Evolutionary conservation across 1,140 invertebrate species (phyloP).

Genomic region (Lucilia sericata): DNA sequence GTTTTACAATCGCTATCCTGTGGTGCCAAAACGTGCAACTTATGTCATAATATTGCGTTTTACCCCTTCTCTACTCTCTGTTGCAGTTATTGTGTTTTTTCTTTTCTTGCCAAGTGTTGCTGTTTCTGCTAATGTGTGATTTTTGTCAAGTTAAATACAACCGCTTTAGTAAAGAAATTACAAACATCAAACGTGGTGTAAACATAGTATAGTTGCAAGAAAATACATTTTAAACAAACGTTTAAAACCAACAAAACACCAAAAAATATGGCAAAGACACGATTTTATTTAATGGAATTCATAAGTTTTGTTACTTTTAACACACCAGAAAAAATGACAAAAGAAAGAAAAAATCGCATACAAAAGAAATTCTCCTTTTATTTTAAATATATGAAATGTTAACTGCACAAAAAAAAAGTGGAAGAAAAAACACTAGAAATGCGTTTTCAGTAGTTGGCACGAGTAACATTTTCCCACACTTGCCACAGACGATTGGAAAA

Average conservation of each 20-base stretch:
- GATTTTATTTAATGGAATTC: conserved; percentile 44
- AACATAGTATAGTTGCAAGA: conserved; percentile 10
- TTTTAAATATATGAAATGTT: conserved; percentile 2
- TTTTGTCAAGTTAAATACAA: conserved; percentile 45
- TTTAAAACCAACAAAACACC: not conserved
- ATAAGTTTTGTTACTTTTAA: conserved; percentile 37
- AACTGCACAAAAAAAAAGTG: conserved; percentile 13
- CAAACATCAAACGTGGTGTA: conserved; percentile 41
- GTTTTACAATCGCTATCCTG: conserved; percentile 34
- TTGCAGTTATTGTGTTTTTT: not conserved
- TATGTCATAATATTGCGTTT: conserved; percentile 51
- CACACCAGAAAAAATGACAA: not conserved
- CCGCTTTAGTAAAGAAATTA: conserved; percentile 42
- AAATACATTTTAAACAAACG: not conserved
- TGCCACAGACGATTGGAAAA: not conserved
- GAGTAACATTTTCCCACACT: conserved; percentile 42
- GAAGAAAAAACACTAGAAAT: conserved; percentile 14
- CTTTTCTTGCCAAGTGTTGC: conserved; percentile 10
- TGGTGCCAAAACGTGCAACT: conserved; percentile 46
- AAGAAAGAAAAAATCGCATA: conserved; percentile 11
- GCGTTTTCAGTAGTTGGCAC: conserved; percentile 41
- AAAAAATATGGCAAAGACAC: conserved; percentile 42
- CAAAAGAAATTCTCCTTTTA: conserved; percentile 42
- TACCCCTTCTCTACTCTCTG: not conserved
- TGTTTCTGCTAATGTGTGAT: conserved; percentile 48